Conservation (phyloP, 2,888 invertebrate genomes). For the Xylota sylvarum region DNA sequence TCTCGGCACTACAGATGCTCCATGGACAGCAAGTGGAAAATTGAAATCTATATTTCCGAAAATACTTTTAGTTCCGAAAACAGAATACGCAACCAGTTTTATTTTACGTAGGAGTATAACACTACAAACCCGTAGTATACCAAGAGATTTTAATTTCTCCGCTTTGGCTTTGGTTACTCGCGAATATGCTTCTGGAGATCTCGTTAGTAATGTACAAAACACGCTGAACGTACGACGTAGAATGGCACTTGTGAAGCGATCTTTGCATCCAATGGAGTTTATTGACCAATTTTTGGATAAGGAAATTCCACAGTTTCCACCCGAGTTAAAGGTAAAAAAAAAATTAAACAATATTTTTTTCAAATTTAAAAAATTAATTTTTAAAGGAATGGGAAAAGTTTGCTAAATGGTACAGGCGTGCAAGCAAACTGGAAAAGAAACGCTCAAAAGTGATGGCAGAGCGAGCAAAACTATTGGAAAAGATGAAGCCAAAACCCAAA, state of each 20-base stretch:
- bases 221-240: slow-evolving; percentile 80
- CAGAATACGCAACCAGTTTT: slow-evolving; percentile 83
- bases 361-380: neutral
- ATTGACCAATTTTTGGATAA: slow-evolving; percentile 80
- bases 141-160: slow-evolving; percentile 79
- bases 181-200: slow-evolving; percentile 82
- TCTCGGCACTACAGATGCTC: slow-evolving; percentile 86
- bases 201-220: slow-evolving; percentile 80
- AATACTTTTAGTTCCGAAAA: slow-evolving; percentile 81
- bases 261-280: slow-evolving; percentile 81
- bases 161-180: slow-evolving; percentile 82
- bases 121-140: slow-evolving; percentile 78
- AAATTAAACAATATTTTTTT: neutral
- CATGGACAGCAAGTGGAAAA: slow-evolving; percentile 85
- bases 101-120: slow-evolving; percentile 81
- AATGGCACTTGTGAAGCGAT: slow-evolving; percentile 79
- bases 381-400: slow-evolving; percentile 72
- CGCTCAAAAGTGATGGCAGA: slow-evolving; percentile 64
- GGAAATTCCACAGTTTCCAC: slow-evolving; percentile 79
- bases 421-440: slow-evolving; percentile 66
- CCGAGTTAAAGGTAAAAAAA: slow-evolving; percentile 79
- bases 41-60: slow-evolving; percentile 82
- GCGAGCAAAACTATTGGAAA: slow-evolving; percentile 2
- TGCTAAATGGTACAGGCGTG: slow-evolving; percentile 68
- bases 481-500: slow-evolving; percentile 3